Base-by-base conservation (phyloP, 1,140 invertebrate species). In the Listronotus bonariensis region DNA sequence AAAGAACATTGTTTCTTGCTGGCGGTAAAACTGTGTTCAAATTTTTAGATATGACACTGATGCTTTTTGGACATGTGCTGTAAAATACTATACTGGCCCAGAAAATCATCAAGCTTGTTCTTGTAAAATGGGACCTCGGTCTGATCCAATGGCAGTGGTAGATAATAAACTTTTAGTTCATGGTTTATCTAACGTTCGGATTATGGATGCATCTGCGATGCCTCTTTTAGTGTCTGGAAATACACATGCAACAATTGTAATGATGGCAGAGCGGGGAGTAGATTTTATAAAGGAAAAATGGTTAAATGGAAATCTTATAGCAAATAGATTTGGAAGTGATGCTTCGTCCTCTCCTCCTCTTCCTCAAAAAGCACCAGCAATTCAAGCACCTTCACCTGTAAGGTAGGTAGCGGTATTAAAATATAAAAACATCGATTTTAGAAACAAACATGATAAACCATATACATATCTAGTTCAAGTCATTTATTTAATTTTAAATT, bases 51-150 rank as follows among this genome's bases (percentile, higher is more conserved):
- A 90, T 49, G 89, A 88, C 0, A 88, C 86, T 54, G 90, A 93
- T 74, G 85, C 85, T 0, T 93, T 92, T 76, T 92, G 92, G 89
- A 85, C 88, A 73, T 94, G 92, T 69, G 89, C 91, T 0, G 83
- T 91, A 1, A 81, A 87, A 51, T 84, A 87, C 70, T 85, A 88
- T 26, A 93, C 92, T 0, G 88, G 87, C 0, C 88, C 90, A 0
- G 90, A 94, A 77, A 93, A 93, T 74, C 92, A 95, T 79, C 92
- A 93, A 77, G 89, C 89, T 0, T 91, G 90, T 5, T 90, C 89
- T 7, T 92, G 90, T 75, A 89, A 85, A 78, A 93, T 94, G 91
- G 91, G 91, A 0, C 85, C 87, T 0, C 63, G 80, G 0, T 81
- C 82, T 0, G 90, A 92, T 75, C 82, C 83, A 0, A 72, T 80